Base-by-base conservation (phyloP, 2,797 vertebrate genomes). In the Emydoidea blandingii region DNA sequence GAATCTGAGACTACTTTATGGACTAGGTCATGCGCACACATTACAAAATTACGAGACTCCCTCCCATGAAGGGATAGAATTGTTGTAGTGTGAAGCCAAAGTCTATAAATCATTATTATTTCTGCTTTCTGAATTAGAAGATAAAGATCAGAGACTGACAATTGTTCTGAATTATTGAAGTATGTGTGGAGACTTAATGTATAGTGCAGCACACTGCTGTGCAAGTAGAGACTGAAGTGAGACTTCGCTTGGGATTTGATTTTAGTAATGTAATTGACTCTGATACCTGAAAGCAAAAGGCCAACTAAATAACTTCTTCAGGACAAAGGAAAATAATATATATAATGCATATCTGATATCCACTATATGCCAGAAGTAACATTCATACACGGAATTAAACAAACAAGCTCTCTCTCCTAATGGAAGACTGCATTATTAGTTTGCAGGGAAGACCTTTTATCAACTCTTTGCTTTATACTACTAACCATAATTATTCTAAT, bases 241-340 rank as follows among this genome's bases (percentile, higher is more conserved):
- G 79, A 83, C 25, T 93, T 95, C 88, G 62, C 76, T 88, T 83
- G 47, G 83, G 90, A 93, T n/a, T 95, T 94, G 50, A 86, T 89
- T 94, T 81, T 85, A 83, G 74, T 62, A 72, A 18, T 62, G 1
- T 89, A 97, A 97, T 94, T 96, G 53, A 96, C 95, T 83, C 95
- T 83, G 79, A 87, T 81, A 53, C 82, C 82, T 86, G 91, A 96
- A 96, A 83, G 91, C 68, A 92, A 95, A 97, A 90, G 49, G 16
- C 25, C 54, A 81, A 81, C 79, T 47, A 78, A 78, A 59, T 6
- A 93, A 9, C 8, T 59, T 84, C 74, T 76, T 89, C 76, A 53
- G 52, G 19, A 87, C 52, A 65, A 91, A 56, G 18, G 9, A 88
- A 50, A 94, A 83, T 34, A 6, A 90, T 83, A 87, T 94, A 74